phyloP scores from a whole-genome alignment of 2,113 vertebrate species.

The Clarias macrocephalus region DNA sequence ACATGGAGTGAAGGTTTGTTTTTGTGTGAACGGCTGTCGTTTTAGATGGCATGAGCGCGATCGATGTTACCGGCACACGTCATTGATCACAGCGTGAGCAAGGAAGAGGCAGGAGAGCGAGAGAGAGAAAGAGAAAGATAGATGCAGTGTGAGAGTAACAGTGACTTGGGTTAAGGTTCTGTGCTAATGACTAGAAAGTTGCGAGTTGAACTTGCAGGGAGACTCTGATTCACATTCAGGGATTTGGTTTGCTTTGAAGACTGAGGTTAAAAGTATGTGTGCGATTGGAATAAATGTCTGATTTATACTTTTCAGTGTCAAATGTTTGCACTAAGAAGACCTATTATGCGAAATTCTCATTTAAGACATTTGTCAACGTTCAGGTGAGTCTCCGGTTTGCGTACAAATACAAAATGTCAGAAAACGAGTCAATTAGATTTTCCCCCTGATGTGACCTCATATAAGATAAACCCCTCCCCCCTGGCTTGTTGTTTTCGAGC shows the following conservation, averaged over 20 bases:
- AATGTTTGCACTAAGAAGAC: too few species aligned
- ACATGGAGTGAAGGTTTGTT: neutral
- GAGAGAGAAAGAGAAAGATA: neutral
- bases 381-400: too few species aligned
- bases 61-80: neutral
- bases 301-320: too few species aligned
- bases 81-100: neutral
- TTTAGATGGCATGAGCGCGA: slow-evolving; percentile 5
- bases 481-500: too few species aligned
- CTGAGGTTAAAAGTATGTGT: neutral
- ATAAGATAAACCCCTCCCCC: too few species aligned
- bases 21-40: neutral
- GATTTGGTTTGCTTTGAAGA: neutral
- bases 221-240: too few species aligned
- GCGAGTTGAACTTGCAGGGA: neutral
- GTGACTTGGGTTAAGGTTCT: slow-evolving; percentile 6
- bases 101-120: neutral
- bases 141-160: neutral
- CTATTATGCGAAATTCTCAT: too few species aligned
- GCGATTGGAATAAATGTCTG: too few species aligned
- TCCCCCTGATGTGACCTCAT: too few species aligned
- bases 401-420: too few species aligned
- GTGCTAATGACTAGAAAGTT: neutral
- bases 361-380: too few species aligned
- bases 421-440: too few species aligned